Evolutionary conservation across 2,797 vertebrate genomes (phyloP).

Genomic region (Melanotaenia parkinsoni): DNA sequence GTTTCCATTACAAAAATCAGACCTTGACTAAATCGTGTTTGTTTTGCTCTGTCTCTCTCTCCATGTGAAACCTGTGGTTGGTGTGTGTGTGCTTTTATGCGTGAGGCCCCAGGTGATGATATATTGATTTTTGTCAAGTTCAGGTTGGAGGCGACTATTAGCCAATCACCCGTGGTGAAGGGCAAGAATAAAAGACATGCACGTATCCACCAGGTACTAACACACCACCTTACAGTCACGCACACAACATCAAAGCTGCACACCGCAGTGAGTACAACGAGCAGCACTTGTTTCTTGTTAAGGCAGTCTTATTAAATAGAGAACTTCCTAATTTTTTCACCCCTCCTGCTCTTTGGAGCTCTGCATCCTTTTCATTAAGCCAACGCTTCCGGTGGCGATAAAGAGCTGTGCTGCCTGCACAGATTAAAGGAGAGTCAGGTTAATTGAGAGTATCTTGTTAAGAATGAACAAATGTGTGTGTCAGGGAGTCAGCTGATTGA

Average conservation of each 20-base stretch:
- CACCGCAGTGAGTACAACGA: slow-evolving; percentile 58
- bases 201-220: slow-evolving; percentile 14
- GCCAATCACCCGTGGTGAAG: slow-evolving; percentile 80
- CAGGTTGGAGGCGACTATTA: slow-evolving; percentile 78
- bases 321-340: slow-evolving; percentile 44
- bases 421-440: slow-evolving; percentile 55
- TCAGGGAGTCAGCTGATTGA: slow-evolving; percentile 65
- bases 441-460: slow-evolving; percentile 75
- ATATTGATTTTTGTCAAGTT: slow-evolving; percentile 82
- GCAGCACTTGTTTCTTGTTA: slow-evolving; percentile 65
- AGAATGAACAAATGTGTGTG: slow-evolving; percentile 56
- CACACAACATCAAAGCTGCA: slow-evolving; percentile 30
- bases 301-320: slow-evolving; percentile 64
- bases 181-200: slow-evolving; percentile 68
- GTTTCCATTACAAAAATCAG: slow-evolving; percentile 74
- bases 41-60: slow-evolving; percentile 52
- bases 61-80: slow-evolving; percentile 43
- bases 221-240: not conserved
- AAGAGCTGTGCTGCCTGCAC: slow-evolving; percentile 53
- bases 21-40: slow-evolving; percentile 70
- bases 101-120: slow-evolving; percentile 74
- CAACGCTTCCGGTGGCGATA: slow-evolving; percentile 51
- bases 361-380: slow-evolving; percentile 66
- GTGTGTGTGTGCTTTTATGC: slow-evolving; percentile 38
- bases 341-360: slow-evolving; percentile 35